A percentile compares a stretch with the other conserved stretches of the same genome.
Evolutionary conservation across 2,797 vertebrate genomes (phyloP).

Genomic region (Spheniscus humboldti): DNA sequence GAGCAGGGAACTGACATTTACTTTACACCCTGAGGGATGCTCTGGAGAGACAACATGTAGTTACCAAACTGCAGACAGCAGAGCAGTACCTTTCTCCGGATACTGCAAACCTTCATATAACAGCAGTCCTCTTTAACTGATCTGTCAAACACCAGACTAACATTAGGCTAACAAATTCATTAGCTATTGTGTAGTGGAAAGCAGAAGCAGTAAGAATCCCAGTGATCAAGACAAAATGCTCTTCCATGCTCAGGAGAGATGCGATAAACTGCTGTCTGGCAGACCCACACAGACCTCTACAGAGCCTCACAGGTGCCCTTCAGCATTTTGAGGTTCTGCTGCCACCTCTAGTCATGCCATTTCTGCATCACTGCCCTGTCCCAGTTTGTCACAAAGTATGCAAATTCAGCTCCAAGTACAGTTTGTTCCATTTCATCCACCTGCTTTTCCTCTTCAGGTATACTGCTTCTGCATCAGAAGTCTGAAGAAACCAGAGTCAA

Average conservation of each 20-base stretch:
- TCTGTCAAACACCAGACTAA: neutral
- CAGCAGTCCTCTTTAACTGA: neutral
- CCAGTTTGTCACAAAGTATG: neutral
- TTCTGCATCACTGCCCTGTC: neutral
- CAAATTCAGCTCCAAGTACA: neutral
- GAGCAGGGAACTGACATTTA: neutral
- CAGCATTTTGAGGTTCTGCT: neutral
- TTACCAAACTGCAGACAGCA: neutral
- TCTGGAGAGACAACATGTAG: neutral
- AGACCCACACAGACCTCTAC: neutral
- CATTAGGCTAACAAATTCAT: neutral
- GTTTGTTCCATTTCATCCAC: neutral
- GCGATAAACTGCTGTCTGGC: neutral
- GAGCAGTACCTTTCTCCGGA: neutral
- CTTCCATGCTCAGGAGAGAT: neutral
- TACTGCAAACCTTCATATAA: neutral
- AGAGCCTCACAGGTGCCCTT: neutral
- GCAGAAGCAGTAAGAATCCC: neutral
- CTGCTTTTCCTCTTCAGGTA: neutral
- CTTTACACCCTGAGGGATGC: neutral
- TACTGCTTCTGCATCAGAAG: neutral
- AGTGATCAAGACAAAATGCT: neutral
- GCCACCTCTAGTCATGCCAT: neutral
- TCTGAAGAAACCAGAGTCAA: neutral
- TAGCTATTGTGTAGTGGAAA: neutral